Evolutionary conservation across 2,797 vertebrate genomes (phyloP).

Genomic region (Hypotaenidia philippensis): DNA sequence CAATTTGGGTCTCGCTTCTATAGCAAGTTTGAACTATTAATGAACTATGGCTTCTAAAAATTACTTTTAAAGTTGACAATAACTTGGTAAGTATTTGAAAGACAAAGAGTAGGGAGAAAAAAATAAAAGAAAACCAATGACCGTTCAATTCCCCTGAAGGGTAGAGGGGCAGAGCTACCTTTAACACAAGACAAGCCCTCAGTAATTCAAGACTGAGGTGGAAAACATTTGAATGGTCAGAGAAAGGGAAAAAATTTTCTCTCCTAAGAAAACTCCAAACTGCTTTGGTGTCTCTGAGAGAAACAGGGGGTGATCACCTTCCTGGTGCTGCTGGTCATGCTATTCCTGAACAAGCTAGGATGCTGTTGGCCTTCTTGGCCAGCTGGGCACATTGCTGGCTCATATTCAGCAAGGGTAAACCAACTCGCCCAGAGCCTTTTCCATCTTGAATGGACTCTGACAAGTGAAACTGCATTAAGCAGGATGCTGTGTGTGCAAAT

Average conservation of each 20-base stretch:
- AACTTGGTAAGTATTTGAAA: neutral
- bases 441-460: neutral
- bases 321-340: too few species aligned
- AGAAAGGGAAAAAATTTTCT: neutral
- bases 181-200: neutral
- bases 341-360: too few species aligned
- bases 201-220: neutral
- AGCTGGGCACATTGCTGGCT: too few species aligned
- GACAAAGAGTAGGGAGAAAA: neutral
- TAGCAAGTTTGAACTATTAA: neutral
- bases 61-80: neutral
- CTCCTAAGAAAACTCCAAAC: neutral
- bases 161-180: neutral
- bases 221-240: neutral
- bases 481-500: fast-evolving
- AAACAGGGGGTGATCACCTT: too few species aligned
- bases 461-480: neutral
- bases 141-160: neutral
- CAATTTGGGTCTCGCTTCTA: neutral
- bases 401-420: too few species aligned
- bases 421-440: too few species aligned
- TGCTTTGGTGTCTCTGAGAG: neutral
- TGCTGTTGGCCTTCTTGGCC: too few species aligned
- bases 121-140: neutral
- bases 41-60: neutral